Conservation (phyloP, 92 coral and sea anemone species). For the Phenganax stokvisi region DNA sequence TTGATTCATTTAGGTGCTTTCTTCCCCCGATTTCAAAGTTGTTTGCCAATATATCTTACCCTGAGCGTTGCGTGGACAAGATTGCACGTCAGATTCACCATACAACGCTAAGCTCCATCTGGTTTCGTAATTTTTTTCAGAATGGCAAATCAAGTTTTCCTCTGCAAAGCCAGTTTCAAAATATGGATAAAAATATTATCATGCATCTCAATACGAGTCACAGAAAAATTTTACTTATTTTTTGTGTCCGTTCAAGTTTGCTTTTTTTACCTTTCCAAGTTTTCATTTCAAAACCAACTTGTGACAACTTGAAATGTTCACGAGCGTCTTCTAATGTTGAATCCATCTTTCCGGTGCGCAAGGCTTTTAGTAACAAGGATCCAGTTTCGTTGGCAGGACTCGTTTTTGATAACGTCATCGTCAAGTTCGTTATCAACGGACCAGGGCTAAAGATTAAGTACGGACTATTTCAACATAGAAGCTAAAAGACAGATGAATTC, state of each 20-base stretch:
- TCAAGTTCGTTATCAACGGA: slow-evolving; percentile 65
- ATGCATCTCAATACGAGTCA: neutral
- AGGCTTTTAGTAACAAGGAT: slow-evolving; percentile 49
- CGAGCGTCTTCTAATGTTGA: slow-evolving; percentile 81
- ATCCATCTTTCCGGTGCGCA: slow-evolving; percentile 61
- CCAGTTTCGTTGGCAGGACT: slow-evolving; percentile 56
- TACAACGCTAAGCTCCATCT: slow-evolving; percentile 73
- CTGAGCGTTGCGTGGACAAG: slow-evolving; percentile 77
- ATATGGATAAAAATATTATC: neutral
- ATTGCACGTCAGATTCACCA: slow-evolving; percentile 49
- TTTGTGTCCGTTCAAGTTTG: neutral
- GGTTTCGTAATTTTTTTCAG: slow-evolving; percentile 70
- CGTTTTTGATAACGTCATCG: slow-evolving; percentile 46
- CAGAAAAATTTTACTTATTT: neutral
- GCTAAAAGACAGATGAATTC: neutral
- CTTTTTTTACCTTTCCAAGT: slow-evolving; percentile 55
- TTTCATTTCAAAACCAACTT: slow-evolving; percentile 64
- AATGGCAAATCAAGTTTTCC: slow-evolving; percentile 61
- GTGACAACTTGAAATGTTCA: slow-evolving; percentile 59
- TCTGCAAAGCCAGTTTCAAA: slow-evolving; percentile 35
- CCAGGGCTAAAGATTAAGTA: slow-evolving; percentile 47
- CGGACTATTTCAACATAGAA: neutral
- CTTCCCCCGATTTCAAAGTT: neutral
- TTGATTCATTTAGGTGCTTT: too few relatives aligned
- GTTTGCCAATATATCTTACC: slow-evolving; percentile 42